Evolutionary conservation across 2,888 invertebrate species (phyloP), one percentile per base, ranked within the genome.

Genomic region (Meta bourneti): DNA sequence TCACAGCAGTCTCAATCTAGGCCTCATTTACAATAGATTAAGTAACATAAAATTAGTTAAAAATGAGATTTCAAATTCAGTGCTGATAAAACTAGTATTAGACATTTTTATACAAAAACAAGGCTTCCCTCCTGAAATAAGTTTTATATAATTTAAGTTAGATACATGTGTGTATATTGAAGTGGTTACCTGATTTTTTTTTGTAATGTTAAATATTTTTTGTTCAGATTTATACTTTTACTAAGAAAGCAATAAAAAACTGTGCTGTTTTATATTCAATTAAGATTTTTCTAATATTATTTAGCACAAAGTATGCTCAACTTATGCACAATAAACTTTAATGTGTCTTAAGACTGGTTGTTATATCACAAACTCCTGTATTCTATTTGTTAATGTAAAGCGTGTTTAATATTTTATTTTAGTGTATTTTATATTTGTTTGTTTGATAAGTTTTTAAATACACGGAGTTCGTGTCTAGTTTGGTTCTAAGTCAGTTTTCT

Each of bases 1-100:
- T 80, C 91, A 79, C 86, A 77, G 69, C 84, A 78, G 20, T 61
- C 84, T 61, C 86, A 88, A 83, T 74, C 91, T 84, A 91, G 88
- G 70, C 88, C 91, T 80, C 88, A 91, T 91, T 70, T 91, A 88
- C 91, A 91, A 91, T 91, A 88, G 88, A 88, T 13, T 48, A 69
- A 69, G 74, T 79, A n/a, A 52, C 77, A n/a, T 81, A 61, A 61
- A 82, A 72, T 72, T 87, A 87, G 85, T 86, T 34, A 54, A 69
- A 81, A 54, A 71, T 70, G 54, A 86, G 70, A 87, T 72, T 77
- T 72, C 19, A 81, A 78, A 13, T 49, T 91, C 54, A 54, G 83
- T 72, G 19, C 20, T 52, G 20, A 74, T 49, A 80, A 81, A 80
- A 49, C 84, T 84, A 82, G 79, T 19, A 51, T 5, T 77, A 79